These are phyloP conservation scores for Plagodis pulveraria DNA, from an alignment of 2,888 invertebrate genomes.

Conservation along the genomic window DNA sequence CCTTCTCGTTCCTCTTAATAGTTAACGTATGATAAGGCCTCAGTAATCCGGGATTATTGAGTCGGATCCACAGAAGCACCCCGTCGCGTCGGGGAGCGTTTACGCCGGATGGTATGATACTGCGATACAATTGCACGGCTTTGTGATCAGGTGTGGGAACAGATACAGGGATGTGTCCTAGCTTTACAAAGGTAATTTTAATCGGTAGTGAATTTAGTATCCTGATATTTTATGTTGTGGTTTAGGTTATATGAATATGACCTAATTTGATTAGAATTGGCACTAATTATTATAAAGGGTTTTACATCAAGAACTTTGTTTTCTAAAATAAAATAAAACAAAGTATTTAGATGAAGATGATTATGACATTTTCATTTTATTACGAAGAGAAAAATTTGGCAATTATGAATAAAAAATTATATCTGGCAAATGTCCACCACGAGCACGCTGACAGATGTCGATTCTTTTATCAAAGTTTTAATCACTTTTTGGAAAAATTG, in stretches of 20 bases:
- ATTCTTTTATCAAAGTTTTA: too few species aligned
- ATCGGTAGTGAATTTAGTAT: neutral
- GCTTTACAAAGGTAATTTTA: neutral
- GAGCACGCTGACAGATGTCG: too few species aligned
- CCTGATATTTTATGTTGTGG: neutral
- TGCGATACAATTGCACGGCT: neutral
- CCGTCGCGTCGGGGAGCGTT: conserved; percentile 27
- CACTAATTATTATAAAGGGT: too few species aligned
- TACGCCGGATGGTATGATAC: conserved; percentile 2
- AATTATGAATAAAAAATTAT: too few species aligned
- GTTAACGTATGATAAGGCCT: conserved; percentile 6
- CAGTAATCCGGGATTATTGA: neutral
- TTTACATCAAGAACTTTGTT: too few species aligned
- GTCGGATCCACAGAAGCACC: conserved; percentile 9
- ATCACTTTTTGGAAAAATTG: too few species aligned
- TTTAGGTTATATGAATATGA: neutral
- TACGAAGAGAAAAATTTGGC: too few species aligned
- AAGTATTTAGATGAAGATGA: too few species aligned
- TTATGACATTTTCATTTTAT: too few species aligned
- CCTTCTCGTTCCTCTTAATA: neutral
- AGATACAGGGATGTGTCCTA: neutral
- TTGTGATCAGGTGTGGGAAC: neutral
- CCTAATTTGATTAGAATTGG: too few species aligned
- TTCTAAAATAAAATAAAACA: too few species aligned
- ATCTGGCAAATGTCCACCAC: too few species aligned